Evolutionary conservation across 2,113 vertebrate genomes (phyloP).

Genomic region (Otocyon megalotis): DNA sequence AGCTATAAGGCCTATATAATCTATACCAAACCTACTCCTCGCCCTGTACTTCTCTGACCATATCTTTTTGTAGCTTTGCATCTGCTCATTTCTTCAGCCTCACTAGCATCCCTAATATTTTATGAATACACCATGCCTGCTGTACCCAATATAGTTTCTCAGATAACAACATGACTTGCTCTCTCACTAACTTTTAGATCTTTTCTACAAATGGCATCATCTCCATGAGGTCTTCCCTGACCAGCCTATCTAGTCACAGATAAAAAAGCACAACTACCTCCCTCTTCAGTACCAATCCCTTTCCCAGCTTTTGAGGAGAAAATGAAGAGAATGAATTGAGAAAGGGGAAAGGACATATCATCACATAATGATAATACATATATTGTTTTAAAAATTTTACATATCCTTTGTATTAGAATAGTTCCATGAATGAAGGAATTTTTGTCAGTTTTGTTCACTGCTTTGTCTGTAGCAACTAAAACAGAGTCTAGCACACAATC

Average conservation of each 20-base stretch:
- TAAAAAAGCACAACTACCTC: background rate
- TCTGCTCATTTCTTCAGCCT: background rate
- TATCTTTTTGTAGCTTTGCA: background rate
- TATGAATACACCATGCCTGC: background rate
- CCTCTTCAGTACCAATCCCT: background rate
- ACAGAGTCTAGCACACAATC: background rate
- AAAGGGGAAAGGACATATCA: background rate
- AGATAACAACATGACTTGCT: background rate
- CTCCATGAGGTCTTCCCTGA: background rate
- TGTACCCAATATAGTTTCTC: background rate
- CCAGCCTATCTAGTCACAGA: background rate
- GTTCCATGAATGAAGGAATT: background rate
- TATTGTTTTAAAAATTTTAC: background rate
- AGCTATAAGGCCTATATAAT: background rate
- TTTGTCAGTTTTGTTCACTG: conserved; percentile 11
- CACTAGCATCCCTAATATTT: background rate
- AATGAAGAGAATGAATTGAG: background rate
- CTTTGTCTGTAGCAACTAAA: conserved; percentile 25
- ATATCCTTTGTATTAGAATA: background rate
- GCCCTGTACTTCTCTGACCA: background rate
- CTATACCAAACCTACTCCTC: background rate
- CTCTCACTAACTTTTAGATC: background rate
- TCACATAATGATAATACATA: background rate
- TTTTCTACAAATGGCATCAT: background rate
- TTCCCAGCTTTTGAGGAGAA: background rate